Evolutionary conservation across 92 coral and sea anemone species (phyloP).

Genomic region (Pocillopora grandis): DNA sequence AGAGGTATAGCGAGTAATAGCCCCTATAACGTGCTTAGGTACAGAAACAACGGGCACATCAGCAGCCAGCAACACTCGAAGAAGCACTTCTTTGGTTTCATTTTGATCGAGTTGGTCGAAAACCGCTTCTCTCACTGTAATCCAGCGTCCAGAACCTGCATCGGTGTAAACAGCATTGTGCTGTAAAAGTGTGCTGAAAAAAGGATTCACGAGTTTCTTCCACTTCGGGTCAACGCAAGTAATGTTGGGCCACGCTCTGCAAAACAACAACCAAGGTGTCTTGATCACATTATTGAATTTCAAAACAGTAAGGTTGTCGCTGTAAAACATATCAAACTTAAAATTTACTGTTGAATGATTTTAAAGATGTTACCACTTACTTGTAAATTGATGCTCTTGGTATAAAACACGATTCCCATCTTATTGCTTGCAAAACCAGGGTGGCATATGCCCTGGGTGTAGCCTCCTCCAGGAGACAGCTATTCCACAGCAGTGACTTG

Average conservation of each 20-base stretch:
- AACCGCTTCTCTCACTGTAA: conserved; percentile 33
- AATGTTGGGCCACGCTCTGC: conserved; percentile 37
- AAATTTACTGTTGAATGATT: neutral
- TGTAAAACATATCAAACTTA: neutral
- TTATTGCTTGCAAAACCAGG: conserved; percentile 40
- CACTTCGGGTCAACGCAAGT: conserved; percentile 57
- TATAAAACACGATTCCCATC: neutral
- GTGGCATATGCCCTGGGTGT: conserved; percentile 70
- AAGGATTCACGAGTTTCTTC: conserved; percentile 32
- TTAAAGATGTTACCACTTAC: neutral
- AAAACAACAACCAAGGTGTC: neutral
- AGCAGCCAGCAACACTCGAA: conserved; percentile 31
- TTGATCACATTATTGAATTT: too few relatives aligned
- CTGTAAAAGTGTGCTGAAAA: conserved; percentile 28
- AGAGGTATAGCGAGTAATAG: neutral
- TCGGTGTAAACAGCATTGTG: conserved; percentile 41
- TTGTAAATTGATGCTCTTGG: conserved; percentile 10
- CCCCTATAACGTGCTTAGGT: conserved; percentile 55
- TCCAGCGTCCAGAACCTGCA: conserved; percentile 61
- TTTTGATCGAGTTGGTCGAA: conserved; percentile 29
- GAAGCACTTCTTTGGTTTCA: conserved; percentile 35
- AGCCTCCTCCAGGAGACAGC: conserved; percentile 62
- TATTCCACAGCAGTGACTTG: conserved; percentile 75
- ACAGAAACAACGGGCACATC: conserved; percentile 57
- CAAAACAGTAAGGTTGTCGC: neutral